phyloP scores from a whole-genome alignment of 2,113 vertebrate species.

The Benitochromis conjunctus region DNA sequence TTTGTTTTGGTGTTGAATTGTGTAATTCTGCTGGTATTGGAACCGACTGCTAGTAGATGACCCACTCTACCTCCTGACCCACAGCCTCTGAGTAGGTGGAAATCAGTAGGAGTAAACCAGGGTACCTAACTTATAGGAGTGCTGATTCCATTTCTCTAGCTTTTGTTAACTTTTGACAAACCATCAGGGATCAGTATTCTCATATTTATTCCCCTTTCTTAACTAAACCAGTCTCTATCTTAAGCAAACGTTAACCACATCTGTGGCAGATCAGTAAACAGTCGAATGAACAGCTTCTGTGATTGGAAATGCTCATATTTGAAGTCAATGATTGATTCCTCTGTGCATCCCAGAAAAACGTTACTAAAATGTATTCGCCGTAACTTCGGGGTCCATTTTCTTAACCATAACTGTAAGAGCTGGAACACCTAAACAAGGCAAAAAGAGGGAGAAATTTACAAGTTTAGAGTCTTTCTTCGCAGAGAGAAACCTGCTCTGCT shows the following conservation, averaged over 20 bases:
- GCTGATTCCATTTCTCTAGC: neutral
- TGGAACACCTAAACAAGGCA: neutral
- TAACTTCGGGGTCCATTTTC: neutral
- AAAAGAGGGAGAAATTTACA: neutral
- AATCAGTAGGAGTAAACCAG: neutral
- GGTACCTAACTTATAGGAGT: neutral
- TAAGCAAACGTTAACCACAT: neutral
- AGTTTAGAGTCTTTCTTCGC: neutral
- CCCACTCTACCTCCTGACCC: neutral
- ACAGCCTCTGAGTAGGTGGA: neutral
- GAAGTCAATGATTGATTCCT: neutral
- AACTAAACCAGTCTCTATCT: neutral
- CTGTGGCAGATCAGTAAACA: neutral
- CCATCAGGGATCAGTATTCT: neutral
- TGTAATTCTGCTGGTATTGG: neutral
- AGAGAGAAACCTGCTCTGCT: neutral
- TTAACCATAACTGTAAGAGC: neutral
- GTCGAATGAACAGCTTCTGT: neutral
- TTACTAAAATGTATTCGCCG: neutral
- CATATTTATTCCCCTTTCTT: neutral
- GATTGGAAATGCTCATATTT: neutral
- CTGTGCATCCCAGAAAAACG: neutral
- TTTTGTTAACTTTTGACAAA: neutral
- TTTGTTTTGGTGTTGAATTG: neutral
- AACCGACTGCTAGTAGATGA: neutral